Conservation (phyloP, 2,888 invertebrate genomes). For the Bugulina stolonifera region DNA sequence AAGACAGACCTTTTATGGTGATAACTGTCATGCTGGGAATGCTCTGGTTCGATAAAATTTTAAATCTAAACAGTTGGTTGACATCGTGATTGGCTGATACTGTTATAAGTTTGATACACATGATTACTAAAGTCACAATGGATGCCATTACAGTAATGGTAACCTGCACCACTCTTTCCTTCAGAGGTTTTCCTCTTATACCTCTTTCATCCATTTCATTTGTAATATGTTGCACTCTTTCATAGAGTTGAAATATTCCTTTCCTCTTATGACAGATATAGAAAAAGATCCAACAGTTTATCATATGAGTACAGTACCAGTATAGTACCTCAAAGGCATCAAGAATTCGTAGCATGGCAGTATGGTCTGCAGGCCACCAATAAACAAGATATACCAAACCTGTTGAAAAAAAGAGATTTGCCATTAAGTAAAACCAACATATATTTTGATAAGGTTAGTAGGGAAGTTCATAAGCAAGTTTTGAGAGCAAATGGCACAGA, state of each 20-base stretch:
- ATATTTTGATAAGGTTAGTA: no score
- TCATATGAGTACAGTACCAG: neutral
- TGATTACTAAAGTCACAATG: neutral
- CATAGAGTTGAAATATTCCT: neutral
- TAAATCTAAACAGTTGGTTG: neutral
- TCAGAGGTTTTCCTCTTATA: neutral
- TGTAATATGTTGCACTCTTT: neutral
- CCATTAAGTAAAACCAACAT: no score
- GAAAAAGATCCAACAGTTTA: neutral
- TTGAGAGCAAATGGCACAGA: no score
- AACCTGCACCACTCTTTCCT: neutral
- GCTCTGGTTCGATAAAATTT: neutral
- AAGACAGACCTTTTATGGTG: no score
- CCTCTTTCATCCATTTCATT: neutral
- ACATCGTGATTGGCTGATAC: neutral
- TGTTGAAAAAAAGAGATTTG: no score
- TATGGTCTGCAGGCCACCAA: no score
- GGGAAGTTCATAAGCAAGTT: no score
- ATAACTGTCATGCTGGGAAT: neutral
- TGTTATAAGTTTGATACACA: neutral
- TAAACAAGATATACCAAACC: no score
- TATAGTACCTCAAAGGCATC: neutral
- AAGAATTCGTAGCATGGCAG: no score
- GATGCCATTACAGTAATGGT: neutral
- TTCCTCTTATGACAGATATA: neutral